Conservation (phyloP, 2,888 invertebrate species). For the Oeneis ivallda region DNA sequence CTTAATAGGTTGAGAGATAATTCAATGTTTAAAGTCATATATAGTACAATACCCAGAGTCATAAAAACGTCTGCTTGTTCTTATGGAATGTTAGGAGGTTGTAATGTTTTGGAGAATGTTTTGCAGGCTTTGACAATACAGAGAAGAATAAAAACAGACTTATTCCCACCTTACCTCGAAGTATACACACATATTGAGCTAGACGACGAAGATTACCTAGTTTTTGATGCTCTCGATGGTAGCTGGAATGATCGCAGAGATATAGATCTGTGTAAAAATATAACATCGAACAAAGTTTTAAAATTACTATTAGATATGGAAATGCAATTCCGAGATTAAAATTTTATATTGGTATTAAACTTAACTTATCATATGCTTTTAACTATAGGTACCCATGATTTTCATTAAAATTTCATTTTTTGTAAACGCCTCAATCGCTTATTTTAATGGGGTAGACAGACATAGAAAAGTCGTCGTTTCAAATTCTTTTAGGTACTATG, state of each 20-base stretch:
- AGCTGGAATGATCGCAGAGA: slow-evolving; percentile 60
- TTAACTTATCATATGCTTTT: no score
- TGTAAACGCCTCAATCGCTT: no score
- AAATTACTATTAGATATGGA: slow-evolving; percentile 15
- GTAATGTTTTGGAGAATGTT: slow-evolving; percentile 43
- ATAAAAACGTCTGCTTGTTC: slow-evolving; percentile 42
- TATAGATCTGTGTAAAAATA: slow-evolving; percentile 52
- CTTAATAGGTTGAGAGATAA: slow-evolving; percentile 48
- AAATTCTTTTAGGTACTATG: no score
- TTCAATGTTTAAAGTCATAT: slow-evolving; percentile 52
- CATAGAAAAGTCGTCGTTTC: no score
- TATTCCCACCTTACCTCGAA: slow-evolving; percentile 53
- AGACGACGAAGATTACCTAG: slow-evolving; percentile 48
- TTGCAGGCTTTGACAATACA: slow-evolving; percentile 44
- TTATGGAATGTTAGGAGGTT: slow-evolving; percentile 36
- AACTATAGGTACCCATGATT: no score
- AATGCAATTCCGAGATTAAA: slow-evolving; percentile 4
- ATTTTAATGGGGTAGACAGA: no score
- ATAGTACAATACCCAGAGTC: slow-evolving; percentile 52
- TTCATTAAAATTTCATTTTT: no score
- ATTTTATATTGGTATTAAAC: no score
- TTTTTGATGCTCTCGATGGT: slow-evolving; percentile 50
- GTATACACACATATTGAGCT: slow-evolving; percentile 51
- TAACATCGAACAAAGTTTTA: slow-evolving; percentile 54
- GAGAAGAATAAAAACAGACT: slow-evolving; percentile 33